phyloP scores from a whole-genome alignment of 2,888 invertebrate species.

The Belgica antarctica region DNA sequence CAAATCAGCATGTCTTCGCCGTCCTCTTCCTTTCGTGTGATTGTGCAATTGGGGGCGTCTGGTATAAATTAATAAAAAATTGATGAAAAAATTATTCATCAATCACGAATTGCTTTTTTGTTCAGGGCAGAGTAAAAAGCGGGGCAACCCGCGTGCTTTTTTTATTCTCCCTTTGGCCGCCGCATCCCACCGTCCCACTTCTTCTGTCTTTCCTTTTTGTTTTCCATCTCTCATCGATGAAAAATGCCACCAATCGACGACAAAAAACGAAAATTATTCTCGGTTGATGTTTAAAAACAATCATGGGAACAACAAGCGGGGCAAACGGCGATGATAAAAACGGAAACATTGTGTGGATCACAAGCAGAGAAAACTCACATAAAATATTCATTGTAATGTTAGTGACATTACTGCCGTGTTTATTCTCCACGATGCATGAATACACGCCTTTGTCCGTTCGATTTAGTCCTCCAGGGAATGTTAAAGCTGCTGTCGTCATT shows the following conservation, averaged over 20 bases:
- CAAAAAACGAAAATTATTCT: conserved; percentile 12
- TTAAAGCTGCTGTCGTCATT: conserved; percentile 56
- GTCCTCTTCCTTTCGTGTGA: conserved; percentile 69
- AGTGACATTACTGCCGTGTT: conserved; percentile 71
- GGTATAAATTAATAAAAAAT: conserved; percentile 46
- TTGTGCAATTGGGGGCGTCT: conserved; percentile 83
- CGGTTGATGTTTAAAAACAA: conserved; percentile 31
- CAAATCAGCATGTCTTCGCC: conserved; percentile 77
- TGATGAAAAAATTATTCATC: conserved; percentile 26
- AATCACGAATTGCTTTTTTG: conserved; percentile 17
- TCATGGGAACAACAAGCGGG: conserved; percentile 11
- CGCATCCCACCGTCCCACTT: not conserved
- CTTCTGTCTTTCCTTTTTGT: not conserved
- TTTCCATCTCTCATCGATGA: conserved; percentile 3
- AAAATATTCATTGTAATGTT: conserved; percentile 74
- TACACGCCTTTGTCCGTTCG: conserved; percentile 74
- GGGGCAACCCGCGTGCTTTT: no score
- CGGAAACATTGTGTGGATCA: not conserved
- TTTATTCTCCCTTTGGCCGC: no score
- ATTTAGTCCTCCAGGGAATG: conserved; percentile 65
- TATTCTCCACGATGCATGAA: conserved; percentile 74
- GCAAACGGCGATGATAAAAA: not conserved
- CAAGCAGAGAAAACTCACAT: conserved; percentile 66
- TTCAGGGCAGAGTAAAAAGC: no score
- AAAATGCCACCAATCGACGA: conserved; percentile 11